A percentile compares a stretch with the other conserved stretches of the same genome.
phyloP scores from a whole-genome alignment of 2,797 vertebrate genomes.

The Chiloscyllium punctatum region DNA sequence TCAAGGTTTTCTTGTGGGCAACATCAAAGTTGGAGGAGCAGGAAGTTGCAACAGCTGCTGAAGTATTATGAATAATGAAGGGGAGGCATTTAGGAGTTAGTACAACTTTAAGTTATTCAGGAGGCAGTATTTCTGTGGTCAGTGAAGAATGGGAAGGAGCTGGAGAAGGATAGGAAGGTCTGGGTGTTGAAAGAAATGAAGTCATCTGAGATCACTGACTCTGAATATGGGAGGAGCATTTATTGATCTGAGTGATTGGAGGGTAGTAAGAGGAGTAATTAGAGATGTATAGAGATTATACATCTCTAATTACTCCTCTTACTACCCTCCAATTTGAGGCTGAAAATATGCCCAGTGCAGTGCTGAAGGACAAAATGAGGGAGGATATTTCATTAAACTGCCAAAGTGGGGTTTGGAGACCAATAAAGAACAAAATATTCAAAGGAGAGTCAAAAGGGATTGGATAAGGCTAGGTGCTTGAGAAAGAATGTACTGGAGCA shows the following conservation, averaged over 20 bases:
- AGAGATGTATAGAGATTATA: not conserved
- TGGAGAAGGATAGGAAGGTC: not conserved
- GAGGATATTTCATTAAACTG: not conserved
- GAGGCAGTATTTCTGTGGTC: not conserved
- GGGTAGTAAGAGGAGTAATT: not conserved
- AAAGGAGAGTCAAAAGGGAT: not conserved
- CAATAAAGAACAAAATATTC: not conserved
- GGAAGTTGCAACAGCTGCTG: no score
- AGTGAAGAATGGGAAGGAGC: not conserved
- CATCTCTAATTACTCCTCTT: no score
- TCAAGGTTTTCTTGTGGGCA: no score
- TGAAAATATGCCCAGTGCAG: not conserved
- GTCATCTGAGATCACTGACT: not conserved
- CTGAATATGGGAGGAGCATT: not conserved
- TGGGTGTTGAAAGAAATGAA: not conserved
- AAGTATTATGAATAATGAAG: not conserved
- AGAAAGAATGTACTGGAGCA: not conserved
- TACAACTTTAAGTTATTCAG: not conserved
- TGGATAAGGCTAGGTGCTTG: not conserved
- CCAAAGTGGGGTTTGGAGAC: not conserved
- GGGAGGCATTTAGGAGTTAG: no score
- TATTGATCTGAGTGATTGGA: not conserved
- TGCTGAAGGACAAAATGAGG: not conserved
- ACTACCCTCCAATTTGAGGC: no score
- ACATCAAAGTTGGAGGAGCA: no score